Base-by-base conservation (phyloP, 1,140 invertebrate genomes). In the Drosophila equinoxialis region DNA sequence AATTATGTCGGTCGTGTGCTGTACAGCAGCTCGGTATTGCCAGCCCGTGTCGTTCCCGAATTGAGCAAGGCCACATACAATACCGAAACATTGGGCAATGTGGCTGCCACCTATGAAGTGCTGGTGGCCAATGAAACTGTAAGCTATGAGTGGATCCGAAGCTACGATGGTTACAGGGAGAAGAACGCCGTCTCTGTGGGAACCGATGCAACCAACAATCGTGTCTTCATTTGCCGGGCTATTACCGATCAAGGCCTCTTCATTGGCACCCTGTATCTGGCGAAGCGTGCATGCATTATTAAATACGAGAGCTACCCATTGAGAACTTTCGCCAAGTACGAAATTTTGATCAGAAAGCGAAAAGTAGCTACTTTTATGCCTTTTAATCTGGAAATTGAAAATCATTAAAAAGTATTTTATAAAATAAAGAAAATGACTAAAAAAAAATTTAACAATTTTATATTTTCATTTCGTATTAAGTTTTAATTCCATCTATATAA, bases 141-240 rank as follows among this genome's bases (percentile, higher is more conserved):
- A 5, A 72, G 57, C 57, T 85, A 85, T 26, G 5, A 75, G 1
- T 85, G 82, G 82, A 30, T 68, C 13, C 70, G 64, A 26, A 85
- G 81, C 57, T 85, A 35, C 41, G 82, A 85, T 55, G 82, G 82
- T 5, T 78, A 26, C 45, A 54, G 60, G 7, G 82, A 78, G 41
- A 63, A 58, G n/a, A 78, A 75, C 51, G 78, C 81, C 6, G 82
- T 85, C 0, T 39, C 68, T 0, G 82, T 85, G 20, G 82, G 82
- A 13, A 85, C 82, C 0, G 70, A 45, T 10, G 1, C 8, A 2
- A 0, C 0, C 14, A 68, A 73, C 30, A 68, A 85, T 11, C 82
- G 77, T 0, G 81, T 85, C 4, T 85, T 62, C 30, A 23, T 78
- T 37, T 85, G 82, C 23, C 73, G 74, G 2, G 23, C 33, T 14